Evolutionary conservation across 1,140 invertebrate species (phyloP), one percentile per base, ranked within the genome.

Genomic region (Pectinophora gossypiella): DNA sequence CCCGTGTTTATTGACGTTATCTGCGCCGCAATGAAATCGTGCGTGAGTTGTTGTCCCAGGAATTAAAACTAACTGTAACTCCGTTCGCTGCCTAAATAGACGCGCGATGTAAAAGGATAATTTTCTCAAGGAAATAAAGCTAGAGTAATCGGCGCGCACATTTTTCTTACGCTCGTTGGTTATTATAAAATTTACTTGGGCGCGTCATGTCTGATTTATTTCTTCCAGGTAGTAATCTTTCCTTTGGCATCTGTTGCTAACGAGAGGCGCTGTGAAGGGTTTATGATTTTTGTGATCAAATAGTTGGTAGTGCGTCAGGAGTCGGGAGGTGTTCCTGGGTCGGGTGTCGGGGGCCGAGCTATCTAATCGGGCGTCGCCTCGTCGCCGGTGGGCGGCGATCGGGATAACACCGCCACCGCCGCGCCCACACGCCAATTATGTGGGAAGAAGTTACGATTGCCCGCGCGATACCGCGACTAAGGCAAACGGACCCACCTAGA

Each of bases 391-490:
- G 83, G 80, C 79, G 76, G 74, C 71, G 72, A 83, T 83, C 72
- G 68, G 76, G 78, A 81, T 80, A 81, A 73, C 67, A 66, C 67
- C 56, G 51, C 72, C 65, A 63, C 66, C 63, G 70, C 74, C 76
- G 76, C 76, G 68, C 80, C 79, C 74, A 86, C 80, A 73, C 69
- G 77, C 79, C 83, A 86, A 86, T 84, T 86, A 84, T 83, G 80
- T 79, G 73, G 76, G 76, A 81, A 83, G 79, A 83, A 76, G 73
- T 82, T 77, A 81, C 75, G 80, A 84, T 86, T 64, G 64, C 63
- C 36, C 63, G 61, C 58, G 50, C 60, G 78, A 82, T 84, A 85
- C 57, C 66, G 59, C 64, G 54, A 68, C 69, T 60, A 74, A 71
- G 67, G 66, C 66, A 74, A 79, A 72, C 73, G 61, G 61, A 75